Evolutionary conservation across 2,888 invertebrate genomes (phyloP).

Genomic region (Silvanus unidentatus): DNA sequence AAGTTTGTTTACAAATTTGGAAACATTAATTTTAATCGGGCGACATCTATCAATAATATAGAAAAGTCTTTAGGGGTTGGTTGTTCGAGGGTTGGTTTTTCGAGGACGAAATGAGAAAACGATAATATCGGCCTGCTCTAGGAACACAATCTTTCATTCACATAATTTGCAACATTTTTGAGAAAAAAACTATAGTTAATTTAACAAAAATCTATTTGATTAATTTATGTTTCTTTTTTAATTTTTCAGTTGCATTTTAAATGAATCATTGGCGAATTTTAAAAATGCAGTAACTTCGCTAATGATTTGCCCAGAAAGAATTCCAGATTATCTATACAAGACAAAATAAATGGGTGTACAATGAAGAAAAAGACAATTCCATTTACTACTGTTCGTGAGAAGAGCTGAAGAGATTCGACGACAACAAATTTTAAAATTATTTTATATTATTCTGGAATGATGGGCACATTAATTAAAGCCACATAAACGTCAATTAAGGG

Average conservation of each 20-base stretch:
- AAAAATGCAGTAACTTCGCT: no score
- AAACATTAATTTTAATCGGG: conserved; percentile 32
- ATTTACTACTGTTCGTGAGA: background rate
- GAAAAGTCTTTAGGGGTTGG: conserved; percentile 21
- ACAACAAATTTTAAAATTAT: conserved; percentile 1
- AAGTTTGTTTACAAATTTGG: conserved; percentile 33
- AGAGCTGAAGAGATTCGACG: background rate
- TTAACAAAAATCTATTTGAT: no score
- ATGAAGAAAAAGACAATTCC: background rate
- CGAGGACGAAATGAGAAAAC: conserved; percentile 18
- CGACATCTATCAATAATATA: conserved; percentile 33
- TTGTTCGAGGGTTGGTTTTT: conserved; percentile 18
- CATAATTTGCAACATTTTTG: no score
- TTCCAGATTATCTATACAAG: no score
- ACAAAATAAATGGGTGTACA: background rate
- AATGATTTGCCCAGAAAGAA: no score
- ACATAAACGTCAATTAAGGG: conserved; percentile 43
- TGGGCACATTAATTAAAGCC: conserved; percentile 31
- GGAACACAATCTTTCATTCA: no score
- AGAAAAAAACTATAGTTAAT: no score
- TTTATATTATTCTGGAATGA: conserved; percentile 18
- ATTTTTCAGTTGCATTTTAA: no score
- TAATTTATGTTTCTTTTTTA: no score
- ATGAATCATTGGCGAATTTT: no score
- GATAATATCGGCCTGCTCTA: conserved; percentile 26